Base-by-base conservation (phyloP, 2,888 invertebrate species). In the Zele albiditarsus region DNA sequence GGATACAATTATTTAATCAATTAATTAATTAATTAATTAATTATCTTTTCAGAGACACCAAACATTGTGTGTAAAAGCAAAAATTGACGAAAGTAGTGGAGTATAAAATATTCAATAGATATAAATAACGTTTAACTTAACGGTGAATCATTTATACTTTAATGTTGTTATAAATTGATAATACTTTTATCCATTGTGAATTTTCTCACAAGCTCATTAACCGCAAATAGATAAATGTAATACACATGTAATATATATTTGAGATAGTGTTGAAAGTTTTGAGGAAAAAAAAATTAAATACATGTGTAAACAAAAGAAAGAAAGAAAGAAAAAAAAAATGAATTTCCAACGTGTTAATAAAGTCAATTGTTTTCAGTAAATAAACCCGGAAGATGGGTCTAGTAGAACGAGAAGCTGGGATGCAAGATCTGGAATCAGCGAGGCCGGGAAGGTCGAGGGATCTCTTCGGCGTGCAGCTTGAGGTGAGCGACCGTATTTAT, bases 381-480 rank as follows among this genome's bases (percentile, higher is more conserved):
- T 53, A 20, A 28, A 71, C 31, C 62, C 76, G 70, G 80, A 84
- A 83, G 80, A 88, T 89, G 88, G 88, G 88, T 80, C 81, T 89
- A 67, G 88, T 87, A 6, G 88, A 88, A 77, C 82, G 85, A 70
- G 85, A 82, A 78, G 84, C 84, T 72, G 85, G 83, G 80, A 86
- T 88, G 86, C 84, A 87, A 77, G 86, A 85, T 87, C 73, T 88
- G 88, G 77, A 90, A 76, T 80, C 90, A 63, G 78, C 83, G 58
- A 84, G 88, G 80, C 89, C 90, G n/a, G 90, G 90, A 80, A 88
- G 92, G 79, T 91, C 92, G 67, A 86, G 92, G 78, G 92, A 92
- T 84, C 89, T 93, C 42, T 93, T 92, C 82, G 92, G 92, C 63
- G 91, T 93, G 69, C 93, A 93, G 80, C 89, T 93, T 20, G 92